These are phyloP conservation scores for Nycteola revayana DNA, from an alignment of 2,888 invertebrate species.

Conservation along the genomic window DNA sequence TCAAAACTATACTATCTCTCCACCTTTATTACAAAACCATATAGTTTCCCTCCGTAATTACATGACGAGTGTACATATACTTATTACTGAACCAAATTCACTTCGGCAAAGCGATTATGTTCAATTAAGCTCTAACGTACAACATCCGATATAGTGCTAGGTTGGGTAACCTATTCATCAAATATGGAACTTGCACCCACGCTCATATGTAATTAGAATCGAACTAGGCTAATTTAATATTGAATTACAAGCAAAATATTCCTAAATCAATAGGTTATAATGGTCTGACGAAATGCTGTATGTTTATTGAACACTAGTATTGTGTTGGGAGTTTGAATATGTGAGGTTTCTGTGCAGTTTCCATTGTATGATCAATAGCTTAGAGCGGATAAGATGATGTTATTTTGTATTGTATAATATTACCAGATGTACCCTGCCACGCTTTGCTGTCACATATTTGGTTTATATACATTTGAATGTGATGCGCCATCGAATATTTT, in stretches of 20 bases:
- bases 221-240: slow-evolving; percentile 20
- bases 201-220: slow-evolving; percentile 26
- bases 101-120: slow-evolving; percentile 3
- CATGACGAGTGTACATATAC: not conserved
- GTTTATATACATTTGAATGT: too few relatives aligned
- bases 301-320: too few relatives aligned
- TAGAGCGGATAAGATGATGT: too few relatives aligned
- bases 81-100: not conserved
- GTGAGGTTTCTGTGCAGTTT: too few relatives aligned
- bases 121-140: slow-evolving; percentile 12
- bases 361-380: too few relatives aligned
- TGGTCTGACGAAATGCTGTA: slow-evolving; percentile 17
- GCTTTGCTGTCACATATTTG: too few relatives aligned
- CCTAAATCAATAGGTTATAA: slow-evolving; percentile 32
- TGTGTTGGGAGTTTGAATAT: too few relatives aligned
- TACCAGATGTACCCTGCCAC: too few relatives aligned
- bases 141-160: slow-evolving; percentile 7
- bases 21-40: too few relatives aligned
- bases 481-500: too few relatives aligned
- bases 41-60: slow-evolving; percentile 1
- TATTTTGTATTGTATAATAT: too few relatives aligned
- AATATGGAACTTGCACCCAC: slow-evolving; percentile 29
- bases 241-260: slow-evolving; percentile 26
- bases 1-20: too few relatives aligned
- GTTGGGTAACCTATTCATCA: slow-evolving; percentile 29